phyloP scores from a whole-genome alignment of 2,888 invertebrate species.

The Venustoraphidia nigricollis region DNA sequence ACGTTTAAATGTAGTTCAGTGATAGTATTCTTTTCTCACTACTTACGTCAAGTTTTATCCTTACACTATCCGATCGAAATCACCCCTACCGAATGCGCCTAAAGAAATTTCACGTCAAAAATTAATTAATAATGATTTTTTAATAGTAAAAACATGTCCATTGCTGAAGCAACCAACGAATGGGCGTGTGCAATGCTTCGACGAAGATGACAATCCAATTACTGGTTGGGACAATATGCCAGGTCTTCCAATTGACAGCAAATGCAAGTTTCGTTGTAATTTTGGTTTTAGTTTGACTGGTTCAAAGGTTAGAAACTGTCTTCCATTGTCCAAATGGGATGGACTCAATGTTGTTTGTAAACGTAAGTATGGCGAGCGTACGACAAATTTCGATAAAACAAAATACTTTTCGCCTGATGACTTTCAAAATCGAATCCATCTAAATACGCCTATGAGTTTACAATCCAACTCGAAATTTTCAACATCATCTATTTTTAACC shows the following conservation, averaged over 20 bases:
- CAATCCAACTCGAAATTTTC: constrained; percentile 4
- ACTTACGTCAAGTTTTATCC: too few species aligned
- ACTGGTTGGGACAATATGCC: constrained; percentile 24
- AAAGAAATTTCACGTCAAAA: constrained; percentile 1
- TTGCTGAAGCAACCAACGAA: constrained; percentile 35
- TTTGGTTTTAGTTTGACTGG: constrained; percentile 47
- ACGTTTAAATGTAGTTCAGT: too few species aligned
- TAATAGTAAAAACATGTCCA: constrained; percentile 45
- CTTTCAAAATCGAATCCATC: background rate
- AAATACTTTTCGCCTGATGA: background rate
- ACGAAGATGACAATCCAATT: constrained; percentile 12
- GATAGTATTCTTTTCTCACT: too few species aligned
- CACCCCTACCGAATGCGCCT: background rate
- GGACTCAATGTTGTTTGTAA: constrained; percentile 48
- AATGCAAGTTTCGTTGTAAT: constrained; percentile 46
- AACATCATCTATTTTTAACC: too few species aligned
- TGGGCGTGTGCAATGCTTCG: constrained; percentile 37
- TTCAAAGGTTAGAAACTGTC: constrained; percentile 43
- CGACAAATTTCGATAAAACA: background rate
- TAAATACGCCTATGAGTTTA: background rate
- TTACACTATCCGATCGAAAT: background rate
- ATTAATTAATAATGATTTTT: constrained; percentile 4
- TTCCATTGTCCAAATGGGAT: constrained; percentile 53
- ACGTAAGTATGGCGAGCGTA: constrained; percentile 28
- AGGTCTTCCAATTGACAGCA: constrained; percentile 40